These are phyloP conservation scores for Brachionus plicatilis DNA, from an alignment of 1,140 invertebrate species.

Conservation along the genomic window DNA sequence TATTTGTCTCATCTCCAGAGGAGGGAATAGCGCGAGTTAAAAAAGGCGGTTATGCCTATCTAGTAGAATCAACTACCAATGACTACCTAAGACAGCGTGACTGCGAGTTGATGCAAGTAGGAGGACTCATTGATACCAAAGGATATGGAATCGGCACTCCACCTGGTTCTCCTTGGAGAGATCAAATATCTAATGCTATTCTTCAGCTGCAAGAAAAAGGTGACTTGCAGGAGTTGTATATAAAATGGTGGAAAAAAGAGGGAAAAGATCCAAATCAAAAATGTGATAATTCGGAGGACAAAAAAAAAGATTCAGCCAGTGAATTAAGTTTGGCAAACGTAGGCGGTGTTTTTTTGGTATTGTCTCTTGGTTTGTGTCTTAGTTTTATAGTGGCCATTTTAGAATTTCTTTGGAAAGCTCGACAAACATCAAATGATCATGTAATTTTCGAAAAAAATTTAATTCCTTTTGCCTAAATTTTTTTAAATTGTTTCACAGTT, in stretches of 20 bases:
- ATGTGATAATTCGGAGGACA: neutral
- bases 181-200: constrained; percentile 37
- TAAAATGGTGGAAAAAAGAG: constrained; percentile 40
- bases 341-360: constrained; percentile 89
- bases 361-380: constrained; percentile 80
- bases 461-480: neutral
- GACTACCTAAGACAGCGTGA: constrained; percentile 51
- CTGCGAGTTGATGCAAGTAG: constrained; percentile 57
- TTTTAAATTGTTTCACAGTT: neutral
- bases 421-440: neutral
- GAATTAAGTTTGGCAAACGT: constrained; percentile 46
- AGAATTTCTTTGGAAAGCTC: constrained; percentile 75
- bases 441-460: neutral
- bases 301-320: constrained; percentile 41
- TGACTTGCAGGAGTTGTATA: constrained; percentile 36
- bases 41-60: constrained; percentile 51
- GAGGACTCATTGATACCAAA: constrained; percentile 80
- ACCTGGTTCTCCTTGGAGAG: constrained; percentile 46
- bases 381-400: constrained; percentile 84
- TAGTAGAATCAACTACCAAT: constrained; percentile 54
- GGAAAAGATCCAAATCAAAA: constrained; percentile 13
- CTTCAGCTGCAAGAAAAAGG: constrained; percentile 41
- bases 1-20: constrained; percentile 45
- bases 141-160: constrained; percentile 67
- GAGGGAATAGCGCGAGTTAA: constrained; percentile 49